Evolutionary conservation across 2,888 invertebrate genomes (phyloP).

Genomic region (Ornithoptera priamus): DNA sequence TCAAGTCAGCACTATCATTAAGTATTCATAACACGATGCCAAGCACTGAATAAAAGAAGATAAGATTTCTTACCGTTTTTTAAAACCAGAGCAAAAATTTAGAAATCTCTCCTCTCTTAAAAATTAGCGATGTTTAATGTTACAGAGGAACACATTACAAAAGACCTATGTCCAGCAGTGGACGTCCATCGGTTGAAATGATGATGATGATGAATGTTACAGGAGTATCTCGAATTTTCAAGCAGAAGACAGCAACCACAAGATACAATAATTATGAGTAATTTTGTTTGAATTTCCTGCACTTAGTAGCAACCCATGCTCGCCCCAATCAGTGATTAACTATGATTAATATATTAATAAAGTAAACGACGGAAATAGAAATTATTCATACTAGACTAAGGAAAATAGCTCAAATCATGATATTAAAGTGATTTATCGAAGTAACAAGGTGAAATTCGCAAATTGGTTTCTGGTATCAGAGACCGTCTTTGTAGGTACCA

Average conservation of each 20-base stretch:
- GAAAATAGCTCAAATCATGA: neutral
- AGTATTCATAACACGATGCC: neutral
- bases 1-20: neutral
- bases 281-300: slow-evolving; percentile 23
- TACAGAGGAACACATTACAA: neutral
- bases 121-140: neutral
- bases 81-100: neutral
- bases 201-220: neutral
- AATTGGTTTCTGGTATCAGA: neutral
- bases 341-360: slow-evolving; percentile 10
- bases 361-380: slow-evolving; percentile 8
- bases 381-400: slow-evolving; percentile 9
- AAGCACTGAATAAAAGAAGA: neutral
- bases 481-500: too few relatives aligned
- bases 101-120: neutral
- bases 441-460: neutral
- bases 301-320: slow-evolving; percentile 9
- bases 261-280: neutral
- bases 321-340: slow-evolving; percentile 15
- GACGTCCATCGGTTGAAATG: too few relatives aligned
- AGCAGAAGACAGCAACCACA: neutral
- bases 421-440: slow-evolving; percentile 1
- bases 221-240: neutral
- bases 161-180: too few relatives aligned
- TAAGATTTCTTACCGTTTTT: neutral